Evolutionary conservation across 2,888 invertebrate genomes (phyloP), one percentile per base, ranked within the genome.

Genomic region (Dioctria linearis): DNA sequence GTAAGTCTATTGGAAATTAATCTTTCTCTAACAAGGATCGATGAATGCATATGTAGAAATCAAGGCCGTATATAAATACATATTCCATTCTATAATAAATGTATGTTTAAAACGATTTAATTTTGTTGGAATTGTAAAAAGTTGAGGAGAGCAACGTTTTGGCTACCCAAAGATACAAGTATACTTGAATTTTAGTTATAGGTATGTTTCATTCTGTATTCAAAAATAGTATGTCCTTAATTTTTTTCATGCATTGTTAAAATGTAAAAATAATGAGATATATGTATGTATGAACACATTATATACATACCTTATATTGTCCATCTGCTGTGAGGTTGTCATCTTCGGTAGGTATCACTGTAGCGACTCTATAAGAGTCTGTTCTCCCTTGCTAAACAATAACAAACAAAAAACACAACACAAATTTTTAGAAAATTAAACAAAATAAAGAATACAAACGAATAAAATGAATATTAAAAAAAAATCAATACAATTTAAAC

Each of bases 361-460:
- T 98, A 86, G 98, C 98, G 92, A 96, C 96, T 90, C 98, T 94
- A 92, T 98, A 98, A 90, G 98, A 98, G 92, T 98, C 98, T 90
- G 96, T 93, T 90, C 96, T 95, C 91, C 95, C 96, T 94, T 95
- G 95, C 96, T 96, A 94, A 87, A 92, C 92, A 90, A 89, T 83
- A 80, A 82, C 81, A 83, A 91, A 79, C 67, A 46, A 80, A 79
- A 80, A 82, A 57, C 69, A 78, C 82, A 80, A 82, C 81, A 83
- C 81, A 82, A 76, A 83, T 82, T 57, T 54, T 79, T 83, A 82
- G 80, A 82, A 83, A 83, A 83, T 71, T 37, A 76, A 84, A 83
- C 81, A 83, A 81, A 83, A 80, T 65, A 80, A 71, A 61, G 54
- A 71, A 63, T 61, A 11, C 8, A 51, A 9, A 9, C 25, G 79